A percentile compares a stretch with the other conserved stretches of the same genome.
Conservation (phyloP, 2,113 vertebrate species). For the Psophia crepitans region DNA sequence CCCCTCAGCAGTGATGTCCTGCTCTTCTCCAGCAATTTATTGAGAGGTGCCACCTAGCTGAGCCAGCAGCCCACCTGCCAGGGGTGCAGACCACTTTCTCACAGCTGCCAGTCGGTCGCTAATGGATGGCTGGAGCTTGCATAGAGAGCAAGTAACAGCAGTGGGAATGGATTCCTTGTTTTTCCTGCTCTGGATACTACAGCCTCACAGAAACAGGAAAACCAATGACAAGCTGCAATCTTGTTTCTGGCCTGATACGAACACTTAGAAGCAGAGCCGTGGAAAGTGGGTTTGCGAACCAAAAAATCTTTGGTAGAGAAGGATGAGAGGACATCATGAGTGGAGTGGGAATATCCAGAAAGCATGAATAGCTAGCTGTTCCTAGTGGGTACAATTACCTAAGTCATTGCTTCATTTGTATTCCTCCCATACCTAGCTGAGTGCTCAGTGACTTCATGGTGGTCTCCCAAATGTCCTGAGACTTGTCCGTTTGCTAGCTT, state of each 20-base stretch:
- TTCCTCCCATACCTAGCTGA: background rate
- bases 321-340: background rate
- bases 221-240: background rate
- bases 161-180: background rate
- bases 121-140: background rate
- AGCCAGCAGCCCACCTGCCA: background rate
- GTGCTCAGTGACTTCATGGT: background rate
- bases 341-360: background rate
- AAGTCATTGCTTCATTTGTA: slow-evolving; percentile 10
- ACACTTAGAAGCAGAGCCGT: background rate
- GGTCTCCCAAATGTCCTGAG: background rate
- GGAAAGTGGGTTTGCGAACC: background rate
- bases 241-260: background rate
- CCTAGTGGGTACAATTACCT: background rate
- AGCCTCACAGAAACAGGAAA: background rate
- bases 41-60: background rate
- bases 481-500: background rate
- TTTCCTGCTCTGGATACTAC: background rate
- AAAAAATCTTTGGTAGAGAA: background rate
- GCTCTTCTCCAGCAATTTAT: background rate
- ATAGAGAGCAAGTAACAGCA: background rate
- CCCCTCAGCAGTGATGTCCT: rapidly evolving
- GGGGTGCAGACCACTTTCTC: background rate
- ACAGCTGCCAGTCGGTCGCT: background rate
- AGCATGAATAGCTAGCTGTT: background rate